Evolutionary conservation across 2,113 vertebrate species (phyloP), one percentile per base, ranked within the genome.

Genomic region (Crotalus horridus): DNA sequence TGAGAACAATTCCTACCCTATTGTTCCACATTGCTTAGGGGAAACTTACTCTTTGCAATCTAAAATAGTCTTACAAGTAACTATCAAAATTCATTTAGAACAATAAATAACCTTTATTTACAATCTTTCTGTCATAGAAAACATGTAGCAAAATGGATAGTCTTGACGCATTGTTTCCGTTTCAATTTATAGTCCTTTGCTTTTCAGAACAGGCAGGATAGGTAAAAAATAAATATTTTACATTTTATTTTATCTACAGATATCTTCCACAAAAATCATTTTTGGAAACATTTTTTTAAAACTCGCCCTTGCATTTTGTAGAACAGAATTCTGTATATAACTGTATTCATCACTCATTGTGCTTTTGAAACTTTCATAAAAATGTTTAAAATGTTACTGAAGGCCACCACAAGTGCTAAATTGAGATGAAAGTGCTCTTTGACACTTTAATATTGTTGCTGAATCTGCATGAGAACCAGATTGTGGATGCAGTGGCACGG

Each of bases 71-170:
- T 95, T 92, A 88, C 91, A 93, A 81, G 85, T 87, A 93, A 96
- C 93, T 54, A 4, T 94, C 95, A 96, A 96, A 93, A 94, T 96
- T 97, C 96, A 96, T 95, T 97, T 93, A 97, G 96, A 97, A 97
- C 96, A 98, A 98, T 98, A 98, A 98, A 98, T 98, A 98, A 97
- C 98, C 96, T 97, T 95, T 98, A 98, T 98, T 98, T 98, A 98
- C 97, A 98, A 97, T 97, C 96, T 97, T 97, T 97, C 95, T 97
- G 96, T 98, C 97, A 89, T 93, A 89, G 96, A 96, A 97, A 97
- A 97, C 48, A 97, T 90, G 88, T 93, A 97, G 96, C 91, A 96
- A 90, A 90, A 97, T 95, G 96, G 97, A 97, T 97, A 98, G 97
- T 98, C 97, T 97, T 97, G 97, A 97, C 92, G 95, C 97, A 95